Evolutionary conservation across 2,888 invertebrate species (phyloP), one percentile per base, ranked within the genome.

Genomic region (Melieria omissa): DNA sequence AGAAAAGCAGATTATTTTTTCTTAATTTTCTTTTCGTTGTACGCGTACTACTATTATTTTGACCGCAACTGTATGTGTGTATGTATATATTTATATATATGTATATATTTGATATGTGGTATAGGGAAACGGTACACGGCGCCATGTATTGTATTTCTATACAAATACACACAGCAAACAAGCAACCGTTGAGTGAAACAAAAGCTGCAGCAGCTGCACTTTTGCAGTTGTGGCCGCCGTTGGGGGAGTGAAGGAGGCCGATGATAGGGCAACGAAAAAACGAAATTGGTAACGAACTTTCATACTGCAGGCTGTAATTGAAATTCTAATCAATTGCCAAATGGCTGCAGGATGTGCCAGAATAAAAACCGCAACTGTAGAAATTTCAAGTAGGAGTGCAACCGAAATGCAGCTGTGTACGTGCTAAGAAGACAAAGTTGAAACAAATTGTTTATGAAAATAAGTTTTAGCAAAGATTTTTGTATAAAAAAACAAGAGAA

Each of bases 251-350:
- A 7, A 55, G 29, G 63, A 63, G 52, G 54, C 63, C 12, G 16
- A 29, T n/a, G 61, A 61, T 42, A 47, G 7, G 16, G 12, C 41
- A 54, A 16, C 12, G 44, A 65, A 44, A 66, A 41, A 42, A 44
- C 10, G 5, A 16, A 54, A 68, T 52, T 29, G 29, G 46, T 62
- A 71, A 71, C 65, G 52, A 67, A 67, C 62, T 62, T 64, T 6
- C 57, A 62, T 67, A 52, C 57, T 8, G 12, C 65, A 70, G 62
- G 71, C 65, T 68, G 70, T 70, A 70, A 72, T 72, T 70, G 74
- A 74, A 74, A 72, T 74, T 74, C 70, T 69, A 74, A 74, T 72
- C 71, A 74, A 71, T 72, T 71, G 71, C 65, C 62, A 71, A 71
- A 74, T 71, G 63, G 72, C 74, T 69, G 44, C 67, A 70, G 70